These are phyloP conservation scores for Drosophila truncata DNA, from an alignment of 1,140 invertebrate species.

Conservation along the genomic window DNA sequence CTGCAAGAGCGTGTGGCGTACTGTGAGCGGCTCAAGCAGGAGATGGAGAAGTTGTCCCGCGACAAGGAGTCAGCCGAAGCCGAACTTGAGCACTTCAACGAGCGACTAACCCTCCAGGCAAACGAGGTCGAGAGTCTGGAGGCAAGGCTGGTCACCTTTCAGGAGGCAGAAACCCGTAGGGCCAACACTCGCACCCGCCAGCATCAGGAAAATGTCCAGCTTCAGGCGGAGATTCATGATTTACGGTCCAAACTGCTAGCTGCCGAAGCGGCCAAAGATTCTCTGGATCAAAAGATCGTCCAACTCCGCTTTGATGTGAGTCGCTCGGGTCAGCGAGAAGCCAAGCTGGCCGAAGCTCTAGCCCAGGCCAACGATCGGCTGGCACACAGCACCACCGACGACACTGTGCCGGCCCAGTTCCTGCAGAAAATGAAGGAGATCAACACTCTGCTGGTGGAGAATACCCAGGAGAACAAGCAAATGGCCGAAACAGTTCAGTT, in stretches of 20 bases:
- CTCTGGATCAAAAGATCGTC: constrained; percentile 61
- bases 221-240: constrained; percentile 78
- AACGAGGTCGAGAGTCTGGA: constrained; percentile 81
- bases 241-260: constrained; percentile 58
- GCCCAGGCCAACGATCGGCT: constrained; percentile 70
- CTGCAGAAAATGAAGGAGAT: constrained; percentile 87
- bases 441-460: constrained; percentile 85
- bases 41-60: constrained; percentile 77
- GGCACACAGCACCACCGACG: constrained; percentile 66
- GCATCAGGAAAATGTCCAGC: constrained; percentile 71
- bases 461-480: constrained; percentile 86
- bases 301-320: constrained; percentile 77
- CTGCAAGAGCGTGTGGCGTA: constrained; percentile 86
- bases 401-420: constrained; percentile 85
- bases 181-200: constrained; percentile 69
- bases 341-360: constrained; percentile 75
- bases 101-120: constrained; percentile 75
- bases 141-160: constrained; percentile 67
- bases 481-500: constrained; percentile 86
- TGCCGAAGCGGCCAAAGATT: constrained; percentile 58
- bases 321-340: constrained; percentile 71
- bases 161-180: constrained; percentile 77
- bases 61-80: constrained; percentile 77
- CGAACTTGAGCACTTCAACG: constrained; percentile 80
- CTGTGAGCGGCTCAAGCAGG: constrained; percentile 86